Evolutionary conservation across 2,888 invertebrate species (phyloP), one percentile per base, ranked within the genome.

Genomic region (Apantesis nais): DNA sequence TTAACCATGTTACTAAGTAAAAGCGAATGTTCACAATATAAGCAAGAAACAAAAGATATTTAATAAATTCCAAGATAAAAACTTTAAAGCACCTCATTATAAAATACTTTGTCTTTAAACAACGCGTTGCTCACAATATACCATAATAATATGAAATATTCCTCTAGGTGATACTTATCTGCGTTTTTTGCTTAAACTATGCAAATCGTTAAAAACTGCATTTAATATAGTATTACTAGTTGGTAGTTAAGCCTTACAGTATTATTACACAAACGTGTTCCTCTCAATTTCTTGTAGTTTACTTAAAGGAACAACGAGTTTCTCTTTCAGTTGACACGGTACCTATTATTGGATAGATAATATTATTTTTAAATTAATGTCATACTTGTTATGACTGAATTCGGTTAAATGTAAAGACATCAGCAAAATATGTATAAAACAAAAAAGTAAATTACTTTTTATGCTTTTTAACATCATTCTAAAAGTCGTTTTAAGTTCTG

Each of bases 141-240:
- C n/a, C n/a, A n/a, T n/a, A n/a, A n/a, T n/a, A n/a, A n/a, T n/a
- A n/a, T n/a, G n/a, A n/a, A 25, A 1, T 37, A 39, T 48, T 67
- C n/a, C 34, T 55, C 41, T 25, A 60, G 58, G 58, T 48, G 19
- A 65, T 65, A 71, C 64, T 67, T 61, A 41, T 44, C 37, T 29
- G 34, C 0, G 25, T 29, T 25, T 39, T 52, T 61, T 61, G 37
- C 67, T 67, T 39, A 48, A 67, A 25, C 39, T 61, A 3, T 25
- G n/a, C 39, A 37, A 67, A 52, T 41, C 44, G 60, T 72, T 72
- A 61, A 71, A 67, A 2, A 71, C 52, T 55, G 62, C 64, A 67
- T 74, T 70, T 71, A 65, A 60, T 22, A 52, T 31, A 34, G 39
- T 62, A 65, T 71, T 67, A 44, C 31, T 62, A 55, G 62, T 65